phyloP scores from a whole-genome alignment of 2,797 vertebrate genomes.

The Miichthys miiuy region DNA sequence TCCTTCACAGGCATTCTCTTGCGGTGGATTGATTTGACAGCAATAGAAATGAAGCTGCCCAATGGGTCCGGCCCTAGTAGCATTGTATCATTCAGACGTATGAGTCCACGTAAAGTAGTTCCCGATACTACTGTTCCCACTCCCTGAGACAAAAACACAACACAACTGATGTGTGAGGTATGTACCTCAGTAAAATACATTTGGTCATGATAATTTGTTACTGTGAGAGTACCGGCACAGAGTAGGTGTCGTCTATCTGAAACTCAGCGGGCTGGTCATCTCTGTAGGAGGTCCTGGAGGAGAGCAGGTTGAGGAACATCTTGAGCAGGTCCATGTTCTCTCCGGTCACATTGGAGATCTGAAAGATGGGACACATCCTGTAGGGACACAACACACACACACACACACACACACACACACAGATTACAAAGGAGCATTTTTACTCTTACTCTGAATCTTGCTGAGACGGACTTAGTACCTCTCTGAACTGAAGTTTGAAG shows the following conservation, averaged over 20 bases:
- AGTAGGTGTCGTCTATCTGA: conserved; percentile 99
- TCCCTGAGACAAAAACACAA: conserved; percentile 83
- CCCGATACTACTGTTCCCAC: conserved; percentile 99
- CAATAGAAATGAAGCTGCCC: conserved; percentile 95
- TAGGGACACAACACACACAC: background rate
- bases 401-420: conserved; percentile 12
- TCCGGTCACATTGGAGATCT: conserved; percentile 97
- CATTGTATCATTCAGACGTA: conserved; percentile 96
- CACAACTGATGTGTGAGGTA: background rate
- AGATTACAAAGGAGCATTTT: background rate
- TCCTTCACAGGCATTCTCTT: conserved; percentile 99
- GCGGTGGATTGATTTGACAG: conserved; percentile 98
- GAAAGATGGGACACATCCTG: conserved; percentile 98
- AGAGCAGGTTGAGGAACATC: conserved; percentile 98
- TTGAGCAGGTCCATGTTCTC: conserved; percentile 98
- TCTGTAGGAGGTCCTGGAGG: conserved; percentile 94
- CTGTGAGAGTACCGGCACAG: conserved; percentile 89
- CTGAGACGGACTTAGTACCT: conserved; percentile 81
- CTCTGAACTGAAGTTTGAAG: conserved; percentile 98
- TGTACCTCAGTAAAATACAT: background rate
- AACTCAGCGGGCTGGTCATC: conserved; percentile 98
- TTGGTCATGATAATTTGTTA: background rate
- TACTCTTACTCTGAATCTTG: background rate
- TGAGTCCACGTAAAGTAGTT: conserved; percentile 95
- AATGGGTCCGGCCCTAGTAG: conserved; percentile 97